Evolutionary conservation across 2,113 vertebrate genomes (phyloP), one percentile per base, ranked within the genome.

Genomic region (Equus przewalskii): DNA sequence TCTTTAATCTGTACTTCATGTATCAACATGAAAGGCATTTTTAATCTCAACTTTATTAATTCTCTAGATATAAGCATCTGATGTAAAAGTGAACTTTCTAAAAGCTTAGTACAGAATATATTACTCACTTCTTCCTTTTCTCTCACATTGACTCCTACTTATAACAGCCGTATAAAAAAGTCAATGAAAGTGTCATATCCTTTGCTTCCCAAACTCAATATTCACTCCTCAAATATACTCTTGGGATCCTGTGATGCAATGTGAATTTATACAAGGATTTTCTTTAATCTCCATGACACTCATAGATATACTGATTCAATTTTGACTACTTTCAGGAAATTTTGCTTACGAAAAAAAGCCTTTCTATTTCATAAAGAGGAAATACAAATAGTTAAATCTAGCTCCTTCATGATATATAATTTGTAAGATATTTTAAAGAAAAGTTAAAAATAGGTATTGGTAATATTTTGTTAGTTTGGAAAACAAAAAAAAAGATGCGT

Each of bases 21-120:
- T 91, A 56, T 46, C 46, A 41, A 93, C 80, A 96, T 98, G 69
- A 98, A 98, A 98, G 89, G 3, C 51, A 84, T 89, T 97, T 97
- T 97, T 92, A 97, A 97, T 97, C 91, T 97, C 90, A 73, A 83
- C 79, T 94, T 89, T 97, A 97, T 96, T 97, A 94, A 95, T 97
- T 97, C 86, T 97, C 95, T 89, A 93, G 86, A 69, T 70, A 85
- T 84, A 62, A 89, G 64, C 72, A 97, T 87, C 89, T 92, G 54
- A 96, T 92, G 64, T 26, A 51, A 86, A 97, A 95, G 67, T 83
- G 95, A 97, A 72, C 87, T 92, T 94, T 90, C 58, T 91, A 72
- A 82, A 96, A 44, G 19, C 58, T 94, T 94, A 70, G n/a, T 79
- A 13, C 33, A 56, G 75, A 79, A 70, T 90, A n/a, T 3, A 91